Evolutionary conservation across 53 echinoderm and acorn worm genomes (phyloP).

Genomic region (Echinarachnius parma): DNA sequence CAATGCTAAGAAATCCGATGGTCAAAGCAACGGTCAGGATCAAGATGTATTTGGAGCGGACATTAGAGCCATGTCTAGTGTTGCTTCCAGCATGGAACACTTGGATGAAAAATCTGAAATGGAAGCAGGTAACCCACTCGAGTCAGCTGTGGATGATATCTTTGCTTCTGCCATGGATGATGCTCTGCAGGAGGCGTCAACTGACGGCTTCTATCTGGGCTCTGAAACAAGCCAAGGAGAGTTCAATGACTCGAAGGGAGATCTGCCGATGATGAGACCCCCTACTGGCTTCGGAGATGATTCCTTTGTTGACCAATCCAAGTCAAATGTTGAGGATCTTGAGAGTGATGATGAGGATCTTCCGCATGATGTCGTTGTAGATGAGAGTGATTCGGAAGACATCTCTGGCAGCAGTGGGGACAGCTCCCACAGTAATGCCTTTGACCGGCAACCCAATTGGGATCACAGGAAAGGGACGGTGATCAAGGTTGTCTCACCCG

Average conservation of each 20-base stretch:
- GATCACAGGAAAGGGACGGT: conserved; percentile 42
- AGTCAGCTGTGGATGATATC: conserved; percentile 66
- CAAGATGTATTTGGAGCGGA: conserved; percentile 39
- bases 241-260: conserved; percentile 21
- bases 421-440: background rate
- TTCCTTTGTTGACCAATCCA: conserved; percentile 45
- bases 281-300: conserved; percentile 80
- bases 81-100: conserved; percentile 39
- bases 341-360: conserved; percentile 28
- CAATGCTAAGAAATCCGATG: background rate
- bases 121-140: conserved; percentile 37
- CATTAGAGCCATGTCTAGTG: conserved; percentile 40
- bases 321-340: conserved; percentile 22
- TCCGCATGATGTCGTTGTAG: background rate
- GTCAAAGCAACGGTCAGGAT: conserved; percentile 3
- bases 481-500: conserved; percentile 36
- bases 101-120: conserved; percentile 11
- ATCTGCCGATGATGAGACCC: conserved; percentile 63
- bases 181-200: conserved; percentile 33
- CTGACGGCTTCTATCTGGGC: conserved; percentile 1
- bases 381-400: conserved; percentile 20
- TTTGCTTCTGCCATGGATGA: conserved; percentile 74
- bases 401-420: conserved; percentile 15
- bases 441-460: conserved; percentile 39
- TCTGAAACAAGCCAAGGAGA: conserved; percentile 27